Percentiles rank a stretch among this genome's conserved stretches.
Evolutionary conservation across 2,113 vertebrate species (phyloP).

Genomic region (Melanerpes aurifrons): DNA sequence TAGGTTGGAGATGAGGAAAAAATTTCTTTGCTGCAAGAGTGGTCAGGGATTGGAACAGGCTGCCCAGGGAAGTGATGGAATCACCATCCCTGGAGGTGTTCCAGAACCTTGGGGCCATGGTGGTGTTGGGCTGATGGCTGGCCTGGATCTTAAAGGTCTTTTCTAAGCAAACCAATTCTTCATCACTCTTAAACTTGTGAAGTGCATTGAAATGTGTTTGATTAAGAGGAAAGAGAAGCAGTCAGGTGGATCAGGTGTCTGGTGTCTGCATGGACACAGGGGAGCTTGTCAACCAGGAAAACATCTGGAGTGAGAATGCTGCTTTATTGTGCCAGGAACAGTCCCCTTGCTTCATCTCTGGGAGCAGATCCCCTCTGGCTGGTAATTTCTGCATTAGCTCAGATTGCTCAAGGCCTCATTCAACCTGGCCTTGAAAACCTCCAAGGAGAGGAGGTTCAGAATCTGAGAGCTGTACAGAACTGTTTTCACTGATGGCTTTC

Average conservation of each 20-base stretch:
- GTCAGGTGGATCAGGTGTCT: background rate
- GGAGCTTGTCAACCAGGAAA: slow-evolving; percentile 45
- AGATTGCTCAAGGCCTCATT: no score
- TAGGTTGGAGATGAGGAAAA: no score
- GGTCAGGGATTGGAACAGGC: no score
- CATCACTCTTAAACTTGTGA: background rate
- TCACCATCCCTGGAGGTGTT: no score
- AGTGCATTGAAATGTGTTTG: background rate
- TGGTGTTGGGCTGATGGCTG: no score
- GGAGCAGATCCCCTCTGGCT: background rate
- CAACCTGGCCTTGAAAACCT: no score
- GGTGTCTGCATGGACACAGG: background rate
- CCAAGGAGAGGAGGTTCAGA: no score
- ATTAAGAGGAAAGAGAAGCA: background rate
- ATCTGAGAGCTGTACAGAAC: background rate
- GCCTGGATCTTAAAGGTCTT: no score
- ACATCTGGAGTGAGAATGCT: slow-evolving; percentile 31
- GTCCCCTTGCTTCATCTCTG: background rate
- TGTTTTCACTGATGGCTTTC: background rate
- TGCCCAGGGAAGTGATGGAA: no score
- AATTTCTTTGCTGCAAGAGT: no score
- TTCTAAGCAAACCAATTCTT: no score
- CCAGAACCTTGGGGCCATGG: no score
- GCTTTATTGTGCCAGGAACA: background rate
- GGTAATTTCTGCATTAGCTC: background rate